These are phyloP conservation scores for Hippasteria phrygiana DNA, from an alignment of 53 echinoderm and acorn worm species.

Conservation along the genomic window DNA sequence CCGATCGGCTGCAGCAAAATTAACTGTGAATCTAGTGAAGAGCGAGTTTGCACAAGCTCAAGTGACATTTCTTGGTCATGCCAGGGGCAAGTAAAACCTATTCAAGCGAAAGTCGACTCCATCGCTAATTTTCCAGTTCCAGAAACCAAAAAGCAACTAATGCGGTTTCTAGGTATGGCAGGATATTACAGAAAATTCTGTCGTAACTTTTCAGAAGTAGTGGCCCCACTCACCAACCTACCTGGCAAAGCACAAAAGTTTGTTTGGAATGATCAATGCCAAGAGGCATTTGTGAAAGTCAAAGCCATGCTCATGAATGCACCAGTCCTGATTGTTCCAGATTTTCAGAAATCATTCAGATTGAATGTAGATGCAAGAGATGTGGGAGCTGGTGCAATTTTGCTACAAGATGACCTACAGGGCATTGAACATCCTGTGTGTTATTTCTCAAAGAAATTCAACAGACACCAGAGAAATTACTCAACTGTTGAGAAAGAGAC, in stretches of 20 bases:
- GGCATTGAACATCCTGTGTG: no score
- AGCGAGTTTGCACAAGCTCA: slow-evolving; percentile 66
- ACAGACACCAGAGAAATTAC: no score
- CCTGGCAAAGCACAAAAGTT: not conserved
- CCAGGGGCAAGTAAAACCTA: slow-evolving; percentile 68
- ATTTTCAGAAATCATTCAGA: slow-evolving; percentile 38
- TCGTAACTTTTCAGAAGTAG: not conserved
- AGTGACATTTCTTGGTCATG: slow-evolving; percentile 71
- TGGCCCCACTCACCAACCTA: not conserved
- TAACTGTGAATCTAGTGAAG: slow-evolving; percentile 58
- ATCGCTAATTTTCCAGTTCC: slow-evolving; percentile 60
- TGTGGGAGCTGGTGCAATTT: slow-evolving; percentile 30
- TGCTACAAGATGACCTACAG: no score
- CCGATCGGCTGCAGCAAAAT: slow-evolving; percentile 33
- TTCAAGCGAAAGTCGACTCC: slow-evolving; percentile 54
- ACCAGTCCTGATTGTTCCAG: slow-evolving; percentile 27
- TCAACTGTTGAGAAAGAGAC: no score
- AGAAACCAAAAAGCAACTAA: slow-evolving; percentile 48
- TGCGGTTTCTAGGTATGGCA: slow-evolving; percentile 67
- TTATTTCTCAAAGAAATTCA: no score
- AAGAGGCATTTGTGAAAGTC: slow-evolving; percentile 25
- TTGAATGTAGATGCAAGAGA: slow-evolving; percentile 38
- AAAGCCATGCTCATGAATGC: slow-evolving; percentile 7
- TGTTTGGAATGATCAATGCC: not conserved
- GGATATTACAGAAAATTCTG: not conserved